phyloP scores from a whole-genome alignment of 2,888 invertebrate genomes.

The Patella caerulea region DNA sequence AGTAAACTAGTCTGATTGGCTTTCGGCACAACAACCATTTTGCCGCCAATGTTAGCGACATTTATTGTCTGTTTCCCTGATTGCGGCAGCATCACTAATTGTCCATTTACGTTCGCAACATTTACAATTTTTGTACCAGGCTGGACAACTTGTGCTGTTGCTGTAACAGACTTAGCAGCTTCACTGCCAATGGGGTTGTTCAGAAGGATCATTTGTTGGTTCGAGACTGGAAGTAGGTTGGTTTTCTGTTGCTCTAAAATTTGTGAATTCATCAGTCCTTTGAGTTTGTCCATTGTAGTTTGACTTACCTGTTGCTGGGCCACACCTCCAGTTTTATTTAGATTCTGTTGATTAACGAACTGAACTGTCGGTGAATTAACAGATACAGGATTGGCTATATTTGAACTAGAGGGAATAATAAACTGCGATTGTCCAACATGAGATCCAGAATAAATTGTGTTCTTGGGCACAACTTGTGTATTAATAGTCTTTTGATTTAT shows the following conservation, averaged over 20 bases:
- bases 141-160: neutral
- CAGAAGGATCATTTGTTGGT: neutral
- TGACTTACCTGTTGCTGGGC: neutral
- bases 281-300: neutral
- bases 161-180: neutral
- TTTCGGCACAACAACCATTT: neutral
- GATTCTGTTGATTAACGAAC: neutral
- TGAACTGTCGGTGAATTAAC: too few species aligned
- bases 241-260: neutral
- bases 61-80: conserved; percentile 9
- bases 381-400: too few species aligned
- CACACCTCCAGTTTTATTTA: neutral
- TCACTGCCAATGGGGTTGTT: neutral
- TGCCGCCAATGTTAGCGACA: neutral
- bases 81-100: neutral
- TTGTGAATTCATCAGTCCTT: neutral
- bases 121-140: neutral
- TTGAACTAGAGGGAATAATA: too few species aligned
- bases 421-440: too few species aligned
- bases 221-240: neutral
- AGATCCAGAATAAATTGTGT: neutral
- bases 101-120: neutral
- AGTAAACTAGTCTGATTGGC: neutral
- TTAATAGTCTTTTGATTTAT: too few species aligned
- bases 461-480: neutral